A percentile compares a stretch with the other conserved stretches of the same genome.
Conservation (phyloP, 2,888 invertebrate species). For the Agonopterix subpropinquella region DNA sequence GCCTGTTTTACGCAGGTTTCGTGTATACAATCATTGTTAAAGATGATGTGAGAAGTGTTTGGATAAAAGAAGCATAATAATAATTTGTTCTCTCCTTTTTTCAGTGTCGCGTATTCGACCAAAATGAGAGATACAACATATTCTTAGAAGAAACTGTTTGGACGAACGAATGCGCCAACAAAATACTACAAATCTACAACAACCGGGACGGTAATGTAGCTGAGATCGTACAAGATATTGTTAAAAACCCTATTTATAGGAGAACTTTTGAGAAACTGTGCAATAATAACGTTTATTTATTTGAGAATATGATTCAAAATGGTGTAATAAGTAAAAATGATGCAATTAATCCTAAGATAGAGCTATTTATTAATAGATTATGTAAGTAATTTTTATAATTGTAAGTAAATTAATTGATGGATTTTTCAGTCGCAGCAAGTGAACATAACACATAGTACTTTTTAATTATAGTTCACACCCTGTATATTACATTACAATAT, state of each 20-base stretch:
- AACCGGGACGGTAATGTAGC: not conserved
- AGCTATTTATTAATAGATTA: slow-evolving; percentile 28
- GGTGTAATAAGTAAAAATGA: slow-evolving; percentile 10
- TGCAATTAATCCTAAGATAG: slow-evolving; percentile 36
- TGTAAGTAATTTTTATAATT: too few species aligned
- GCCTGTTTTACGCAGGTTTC: too few species aligned
- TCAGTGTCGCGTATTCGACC: slow-evolving; percentile 78
- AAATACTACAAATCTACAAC: slow-evolving; percentile 15
- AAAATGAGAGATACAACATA: slow-evolving; percentile 78
- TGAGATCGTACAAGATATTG: slow-evolving; percentile 11
- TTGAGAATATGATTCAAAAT: slow-evolving; percentile 20
- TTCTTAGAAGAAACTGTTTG: slow-evolving; percentile 71
- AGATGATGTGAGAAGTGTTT: too few species aligned
- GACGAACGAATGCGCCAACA: slow-evolving; percentile 40
- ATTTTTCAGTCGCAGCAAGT: too few species aligned
- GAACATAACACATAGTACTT: too few species aligned
- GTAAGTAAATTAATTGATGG: too few species aligned
- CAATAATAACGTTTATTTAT: slow-evolving; percentile 26
- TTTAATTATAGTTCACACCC: too few species aligned
- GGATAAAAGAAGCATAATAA: too few species aligned
- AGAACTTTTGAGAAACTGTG: slow-evolving; percentile 33
- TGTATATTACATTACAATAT: too few species aligned
- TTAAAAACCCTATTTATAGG: slow-evolving; percentile 18
- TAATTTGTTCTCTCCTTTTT: slow-evolving; percentile 9
- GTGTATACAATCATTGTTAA: too few species aligned